Evolutionary conservation across 2,797 vertebrate species (phyloP).

Genomic region (Argya squamiceps): DNA sequence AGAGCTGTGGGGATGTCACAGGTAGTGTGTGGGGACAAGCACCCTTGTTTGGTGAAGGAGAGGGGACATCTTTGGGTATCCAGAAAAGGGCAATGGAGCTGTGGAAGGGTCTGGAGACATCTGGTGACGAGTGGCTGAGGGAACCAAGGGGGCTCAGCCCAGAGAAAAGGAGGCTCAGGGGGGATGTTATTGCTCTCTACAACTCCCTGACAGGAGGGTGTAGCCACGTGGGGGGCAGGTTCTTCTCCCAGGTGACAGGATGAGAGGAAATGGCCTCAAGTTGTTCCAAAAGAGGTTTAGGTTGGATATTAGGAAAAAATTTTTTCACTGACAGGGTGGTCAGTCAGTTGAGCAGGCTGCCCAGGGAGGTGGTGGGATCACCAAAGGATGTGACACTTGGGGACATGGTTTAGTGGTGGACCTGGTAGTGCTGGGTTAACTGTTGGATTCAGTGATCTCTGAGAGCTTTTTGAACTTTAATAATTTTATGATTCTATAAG

Average conservation of each 20-base stretch:
- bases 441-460: background rate
- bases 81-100: background rate
- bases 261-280: background rate
- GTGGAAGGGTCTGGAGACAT: background rate
- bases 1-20: background rate
- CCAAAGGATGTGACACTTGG: background rate
- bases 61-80: background rate
- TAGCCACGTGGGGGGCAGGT: background rate
- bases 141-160: background rate
- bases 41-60: background rate
- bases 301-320: background rate
- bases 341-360: background rate
- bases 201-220: background rate
- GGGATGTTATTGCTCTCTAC: too few relatives aligned
- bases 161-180: background rate
- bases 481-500: background rate
- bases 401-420: background rate
- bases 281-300: background rate
- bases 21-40: rapidly evolving
- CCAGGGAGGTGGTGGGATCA: background rate
- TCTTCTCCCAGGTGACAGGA: background rate
- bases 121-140: background rate
- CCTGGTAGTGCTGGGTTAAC: background rate
- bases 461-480: background rate
- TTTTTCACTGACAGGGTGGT: background rate